Evolutionary conservation across 2,113 vertebrate species (phyloP).

Genomic region (Cercocebus atys): DNA sequence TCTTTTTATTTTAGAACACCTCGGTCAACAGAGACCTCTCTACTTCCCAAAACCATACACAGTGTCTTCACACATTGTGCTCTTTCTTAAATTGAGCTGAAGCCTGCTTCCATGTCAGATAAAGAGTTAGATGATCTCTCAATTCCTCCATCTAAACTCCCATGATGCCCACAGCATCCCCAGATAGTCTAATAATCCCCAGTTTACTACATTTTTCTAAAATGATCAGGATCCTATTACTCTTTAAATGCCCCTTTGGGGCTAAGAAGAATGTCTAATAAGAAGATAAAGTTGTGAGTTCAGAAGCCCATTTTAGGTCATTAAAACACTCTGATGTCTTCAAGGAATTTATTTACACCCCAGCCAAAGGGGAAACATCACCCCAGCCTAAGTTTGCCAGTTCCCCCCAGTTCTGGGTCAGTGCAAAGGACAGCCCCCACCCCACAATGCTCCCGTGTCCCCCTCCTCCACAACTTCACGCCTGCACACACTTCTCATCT

Average conservation of each 20-base stretch:
- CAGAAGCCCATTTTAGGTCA: slow-evolving; percentile 75
- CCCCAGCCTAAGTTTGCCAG: slow-evolving; percentile 73
- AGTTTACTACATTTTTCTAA: slow-evolving; percentile 28
- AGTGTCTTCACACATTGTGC: not conserved
- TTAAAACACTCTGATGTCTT: slow-evolving; percentile 78
- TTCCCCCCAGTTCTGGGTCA: slow-evolving; percentile 76
- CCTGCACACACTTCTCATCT: slow-evolving; percentile 71
- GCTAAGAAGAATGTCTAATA: slow-evolving; percentile 5
- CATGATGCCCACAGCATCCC: not conserved
- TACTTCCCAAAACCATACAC: not conserved
- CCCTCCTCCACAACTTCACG: slow-evolving; percentile 48
- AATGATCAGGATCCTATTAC: slow-evolving; percentile 49
- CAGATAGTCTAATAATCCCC: not conserved
- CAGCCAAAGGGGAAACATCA: slow-evolving; percentile 77
- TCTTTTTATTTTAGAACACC: not conserved
- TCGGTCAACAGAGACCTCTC: not conserved
- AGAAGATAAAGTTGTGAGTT: slow-evolving; percentile 58
- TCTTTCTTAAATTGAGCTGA: not conserved
- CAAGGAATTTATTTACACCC: slow-evolving; percentile 78
- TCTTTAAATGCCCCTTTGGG: slow-evolving; percentile 59
- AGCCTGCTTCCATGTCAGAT: not conserved
- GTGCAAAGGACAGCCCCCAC: slow-evolving; percentile 79
- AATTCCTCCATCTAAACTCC: not conserved
- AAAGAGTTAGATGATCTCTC: not conserved
- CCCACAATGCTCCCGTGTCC: slow-evolving; percentile 1